phyloP scores from a whole-genome alignment of 2,888 invertebrate genomes.

The Cephus pulcher region DNA sequence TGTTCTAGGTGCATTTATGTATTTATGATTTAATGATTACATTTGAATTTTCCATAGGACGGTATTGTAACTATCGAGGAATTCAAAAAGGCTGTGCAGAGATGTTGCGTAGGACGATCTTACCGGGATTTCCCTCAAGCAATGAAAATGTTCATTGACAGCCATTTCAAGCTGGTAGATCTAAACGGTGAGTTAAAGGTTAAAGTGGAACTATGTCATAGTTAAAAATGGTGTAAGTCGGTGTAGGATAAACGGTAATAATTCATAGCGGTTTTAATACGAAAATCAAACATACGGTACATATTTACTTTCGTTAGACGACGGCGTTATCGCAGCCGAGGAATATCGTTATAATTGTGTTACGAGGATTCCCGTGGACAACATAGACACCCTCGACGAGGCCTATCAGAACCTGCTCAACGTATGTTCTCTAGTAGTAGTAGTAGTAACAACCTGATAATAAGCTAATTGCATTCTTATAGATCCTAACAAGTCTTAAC shows the following conservation, averaged over 20 bases:
- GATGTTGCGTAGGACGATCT: constrained; percentile 81
- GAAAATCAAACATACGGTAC: not conserved
- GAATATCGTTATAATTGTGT: constrained; percentile 88
- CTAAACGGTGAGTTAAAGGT: constrained; percentile 70
- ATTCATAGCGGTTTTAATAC: not conserved
- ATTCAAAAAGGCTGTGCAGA: constrained; percentile 84
- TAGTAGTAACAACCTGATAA: not conserved
- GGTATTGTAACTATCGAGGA: constrained; percentile 85
- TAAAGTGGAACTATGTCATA: not conserved
- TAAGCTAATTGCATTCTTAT: not conserved
- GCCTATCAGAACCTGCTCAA: constrained; percentile 81
- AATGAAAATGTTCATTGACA: constrained; percentile 88
- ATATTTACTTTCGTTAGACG: constrained; percentile 62
- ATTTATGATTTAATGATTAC: not conserved
- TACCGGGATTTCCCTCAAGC: constrained; percentile 87
- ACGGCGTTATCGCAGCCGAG: constrained; percentile 82
- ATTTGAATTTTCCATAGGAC: constrained; percentile 70
- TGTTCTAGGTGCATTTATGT: not conserved
- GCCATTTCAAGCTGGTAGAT: constrained; percentile 85
- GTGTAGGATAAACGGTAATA: not conserved
- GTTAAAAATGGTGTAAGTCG: not conserved
- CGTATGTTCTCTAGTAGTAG: constrained; percentile 69
- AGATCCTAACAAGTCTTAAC: not conserved
- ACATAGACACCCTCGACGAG: constrained; percentile 80
- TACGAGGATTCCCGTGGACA: constrained; percentile 82